Evolutionary conservation across 2,888 invertebrate species (phyloP).

Genomic region (Amblyjoppa fuscipennis): DNA sequence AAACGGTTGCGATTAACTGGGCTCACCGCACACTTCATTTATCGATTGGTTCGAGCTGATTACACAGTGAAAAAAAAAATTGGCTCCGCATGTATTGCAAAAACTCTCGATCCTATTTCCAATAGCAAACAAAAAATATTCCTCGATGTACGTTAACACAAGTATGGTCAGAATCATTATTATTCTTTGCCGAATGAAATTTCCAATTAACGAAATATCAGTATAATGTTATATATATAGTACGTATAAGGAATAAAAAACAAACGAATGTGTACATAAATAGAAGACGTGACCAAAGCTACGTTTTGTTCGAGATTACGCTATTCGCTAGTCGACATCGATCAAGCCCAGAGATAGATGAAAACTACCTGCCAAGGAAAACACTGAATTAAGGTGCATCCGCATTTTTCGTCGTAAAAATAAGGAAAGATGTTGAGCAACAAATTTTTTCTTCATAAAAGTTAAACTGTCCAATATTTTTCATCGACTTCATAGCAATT

Average conservation of each 20-base stretch:
- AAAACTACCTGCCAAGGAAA: background rate
- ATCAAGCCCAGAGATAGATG: background rate
- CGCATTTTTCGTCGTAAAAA: too few species aligned
- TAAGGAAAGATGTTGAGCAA: too few species aligned
- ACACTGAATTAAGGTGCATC: background rate
- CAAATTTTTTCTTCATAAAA: too few species aligned
- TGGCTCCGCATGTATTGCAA: background rate
- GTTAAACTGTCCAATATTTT: too few species aligned
- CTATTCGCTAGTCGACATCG: constrained; percentile 3
- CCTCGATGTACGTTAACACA: constrained; percentile 35
- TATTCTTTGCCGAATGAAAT: constrained; percentile 53
- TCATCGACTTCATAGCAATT: too few species aligned
- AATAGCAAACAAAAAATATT: constrained; percentile 44
- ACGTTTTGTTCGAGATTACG: constrained; percentile 29
- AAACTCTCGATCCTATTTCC: constrained; percentile 14
- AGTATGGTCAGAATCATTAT: constrained; percentile 48
- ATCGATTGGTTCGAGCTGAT: constrained; percentile 41
- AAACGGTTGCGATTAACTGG: constrained; percentile 26
- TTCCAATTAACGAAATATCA: constrained; percentile 57
- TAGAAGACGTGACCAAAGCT: constrained; percentile 42
- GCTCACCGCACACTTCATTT: constrained; percentile 36
- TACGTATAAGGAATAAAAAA: constrained; percentile 48
- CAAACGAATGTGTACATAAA: constrained; percentile 65
- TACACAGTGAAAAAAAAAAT: constrained; percentile 28
- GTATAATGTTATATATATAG: constrained; percentile 56